Base-by-base conservation (phyloP, 2,797 vertebrate genomes). In the Halcyon chelicuti region DNA sequence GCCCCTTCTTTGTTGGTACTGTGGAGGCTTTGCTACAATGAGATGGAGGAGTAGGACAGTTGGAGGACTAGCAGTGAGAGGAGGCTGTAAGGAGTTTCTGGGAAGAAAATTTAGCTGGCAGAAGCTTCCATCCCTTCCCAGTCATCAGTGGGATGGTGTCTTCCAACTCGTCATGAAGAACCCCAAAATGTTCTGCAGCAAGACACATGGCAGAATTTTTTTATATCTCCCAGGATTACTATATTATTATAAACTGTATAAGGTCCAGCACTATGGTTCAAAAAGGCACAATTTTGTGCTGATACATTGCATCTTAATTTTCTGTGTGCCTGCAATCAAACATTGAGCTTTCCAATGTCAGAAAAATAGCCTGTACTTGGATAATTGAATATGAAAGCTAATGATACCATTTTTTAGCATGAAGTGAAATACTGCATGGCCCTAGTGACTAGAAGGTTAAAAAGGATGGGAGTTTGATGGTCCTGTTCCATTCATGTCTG, bases 71-170 rank as follows among this genome's bases (percentile, higher is more conserved):
- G 26, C 33, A 58, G 19, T 31, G 60, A 65, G 90, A 66, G 47
- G 22, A 14, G 22, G 46, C 63, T 70, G 47, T 31, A 26, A 94
- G 60, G 55, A 88, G 28, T 57, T 67, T 84, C 44, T 86, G 72
- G 77, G 58, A 94, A 82, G 46, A 51, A 86, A 72, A 80, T 66
- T 90, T 26, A 74, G 5, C 31, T 51, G 28, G 44, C 35, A 19
- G 22, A 42, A 79, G 14, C 21, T 28, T 39, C 55, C 55, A 46
- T 51, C n/a, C 28, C 37, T 75, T 86, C 39, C 46, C 39, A 46
- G 4, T 62, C 42, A 63, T 23, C 0, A 0, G 28, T 9, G 19
- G 17, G 40, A n/a, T 0, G 1, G 14, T 25, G 14, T 61, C 51
- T 90, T 63, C 52, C 67, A 83, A n/a, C 20, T 51, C 18, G 1